These are phyloP conservation scores for Erebia palarica DNA, from an alignment of 2,888 invertebrate genomes.

Conservation along the genomic window DNA sequence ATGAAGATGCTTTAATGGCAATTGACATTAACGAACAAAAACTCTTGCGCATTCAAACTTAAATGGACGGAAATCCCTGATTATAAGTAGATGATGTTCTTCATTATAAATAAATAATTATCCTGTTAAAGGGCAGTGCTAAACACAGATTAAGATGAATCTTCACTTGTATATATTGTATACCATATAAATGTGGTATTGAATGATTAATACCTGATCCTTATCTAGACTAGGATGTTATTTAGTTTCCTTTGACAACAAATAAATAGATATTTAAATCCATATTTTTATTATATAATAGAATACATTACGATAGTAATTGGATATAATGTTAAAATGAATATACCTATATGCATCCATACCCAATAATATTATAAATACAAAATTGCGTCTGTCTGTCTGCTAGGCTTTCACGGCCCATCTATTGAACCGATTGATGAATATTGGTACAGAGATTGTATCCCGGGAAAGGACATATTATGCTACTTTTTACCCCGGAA, in stretches of 20 bases:
- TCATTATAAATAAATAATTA: conserved; percentile 12
- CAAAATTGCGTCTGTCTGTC: too few relatives aligned
- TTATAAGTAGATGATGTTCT: not conserved
- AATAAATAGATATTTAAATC: not conserved
- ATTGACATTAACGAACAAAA: conserved; percentile 13
- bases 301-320: too few relatives aligned
- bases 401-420: too few relatives aligned
- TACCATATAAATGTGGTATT: conserved; percentile 5
- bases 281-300: too few relatives aligned
- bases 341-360: too few relatives aligned
- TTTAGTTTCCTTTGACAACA: not conserved
- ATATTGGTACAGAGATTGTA: too few relatives aligned
- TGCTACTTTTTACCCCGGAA: too few relatives aligned
- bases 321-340: too few relatives aligned
- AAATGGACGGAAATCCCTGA: conserved; percentile 29
- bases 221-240: not conserved
- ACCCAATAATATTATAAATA: too few relatives aligned
- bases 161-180: not conserved
- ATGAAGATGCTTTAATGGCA: conserved; percentile 16
- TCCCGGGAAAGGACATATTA: too few relatives aligned
- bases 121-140: not conserved
- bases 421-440: too few relatives aligned
- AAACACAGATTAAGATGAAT: not conserved
- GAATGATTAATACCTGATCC: conserved; percentile 3
- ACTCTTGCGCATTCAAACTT: conserved; percentile 25